Conservation (phyloP, 2,113 vertebrate species). For the Vimba vimba region DNA sequence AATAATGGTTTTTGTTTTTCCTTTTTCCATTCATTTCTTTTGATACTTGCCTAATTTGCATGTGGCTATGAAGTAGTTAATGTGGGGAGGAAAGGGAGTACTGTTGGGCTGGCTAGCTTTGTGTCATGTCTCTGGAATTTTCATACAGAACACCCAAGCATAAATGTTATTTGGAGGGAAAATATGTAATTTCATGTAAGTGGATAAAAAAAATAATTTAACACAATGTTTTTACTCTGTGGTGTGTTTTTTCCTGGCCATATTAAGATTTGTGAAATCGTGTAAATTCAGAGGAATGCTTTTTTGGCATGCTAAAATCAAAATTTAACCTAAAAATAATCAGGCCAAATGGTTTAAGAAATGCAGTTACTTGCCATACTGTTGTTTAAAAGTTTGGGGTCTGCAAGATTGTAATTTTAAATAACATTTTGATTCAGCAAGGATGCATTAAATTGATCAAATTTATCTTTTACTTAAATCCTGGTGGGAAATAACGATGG, state of each 20-base stretch:
- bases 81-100: constrained; percentile 63
- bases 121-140: constrained; percentile 69
- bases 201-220: constrained; percentile 75
- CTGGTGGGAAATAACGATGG: too few species aligned
- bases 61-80: constrained; percentile 72
- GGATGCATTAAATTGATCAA: too few species aligned
- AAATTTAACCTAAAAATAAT: background rate
- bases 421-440: too few species aligned
- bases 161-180: constrained; percentile 72
- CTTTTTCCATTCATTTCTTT: constrained; percentile 61
- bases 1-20: constrained; percentile 64
- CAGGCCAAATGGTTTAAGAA: background rate
- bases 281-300: background rate
- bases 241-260: background rate
- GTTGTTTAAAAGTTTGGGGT: background rate
- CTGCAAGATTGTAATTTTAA: too few species aligned
- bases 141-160: constrained; percentile 65
- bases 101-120: constrained; percentile 70
- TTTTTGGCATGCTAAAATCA: background rate
- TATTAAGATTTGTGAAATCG: background rate
- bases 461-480: too few species aligned
- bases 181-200: constrained; percentile 79
- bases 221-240: constrained; percentile 43
- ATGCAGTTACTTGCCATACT: too few species aligned
- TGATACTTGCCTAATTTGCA: constrained; percentile 73